Conservation (phyloP, 2,113 vertebrate genomes). For the Podilymbus podiceps region DNA sequence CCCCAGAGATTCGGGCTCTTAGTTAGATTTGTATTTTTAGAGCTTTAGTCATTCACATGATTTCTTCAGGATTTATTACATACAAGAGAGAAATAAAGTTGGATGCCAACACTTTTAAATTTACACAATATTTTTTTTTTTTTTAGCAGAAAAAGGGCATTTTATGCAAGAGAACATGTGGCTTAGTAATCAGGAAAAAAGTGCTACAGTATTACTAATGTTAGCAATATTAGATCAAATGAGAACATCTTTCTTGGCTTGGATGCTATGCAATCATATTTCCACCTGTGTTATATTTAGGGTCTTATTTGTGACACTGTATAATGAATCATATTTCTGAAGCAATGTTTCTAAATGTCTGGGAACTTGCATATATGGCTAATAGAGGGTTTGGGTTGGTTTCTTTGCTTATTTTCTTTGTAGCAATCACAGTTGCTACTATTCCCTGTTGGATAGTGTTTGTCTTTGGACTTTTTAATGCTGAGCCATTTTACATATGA, state of each 20-base stretch:
- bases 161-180: not conserved
- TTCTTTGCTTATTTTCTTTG: not conserved
- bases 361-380: not conserved
- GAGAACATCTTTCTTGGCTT: not conserved
- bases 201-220: not conserved
- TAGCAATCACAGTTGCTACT: not conserved
- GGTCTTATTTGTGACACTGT: not conserved
- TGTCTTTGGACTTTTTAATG: not conserved
- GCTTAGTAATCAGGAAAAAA: not conserved
- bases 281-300: not conserved
- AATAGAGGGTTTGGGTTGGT: not conserved
- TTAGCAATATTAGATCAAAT: not conserved
- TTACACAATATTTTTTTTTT: not conserved
- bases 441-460: not conserved
- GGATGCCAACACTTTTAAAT: not conserved
- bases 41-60: slow-evolving; percentile 25
- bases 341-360: not conserved
- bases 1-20: not conserved
- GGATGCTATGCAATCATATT: not conserved
- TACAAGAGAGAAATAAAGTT: not conserved
- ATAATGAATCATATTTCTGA: not conserved
- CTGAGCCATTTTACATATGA: not conserved
- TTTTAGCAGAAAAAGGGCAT: not conserved
- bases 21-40: slow-evolving; percentile 38
- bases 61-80: not conserved